A percentile compares a stretch with the other conserved stretches of the same genome.
Conservation (phyloP, 2,113 vertebrate genomes). For the Cynocephalus volans region DNA sequence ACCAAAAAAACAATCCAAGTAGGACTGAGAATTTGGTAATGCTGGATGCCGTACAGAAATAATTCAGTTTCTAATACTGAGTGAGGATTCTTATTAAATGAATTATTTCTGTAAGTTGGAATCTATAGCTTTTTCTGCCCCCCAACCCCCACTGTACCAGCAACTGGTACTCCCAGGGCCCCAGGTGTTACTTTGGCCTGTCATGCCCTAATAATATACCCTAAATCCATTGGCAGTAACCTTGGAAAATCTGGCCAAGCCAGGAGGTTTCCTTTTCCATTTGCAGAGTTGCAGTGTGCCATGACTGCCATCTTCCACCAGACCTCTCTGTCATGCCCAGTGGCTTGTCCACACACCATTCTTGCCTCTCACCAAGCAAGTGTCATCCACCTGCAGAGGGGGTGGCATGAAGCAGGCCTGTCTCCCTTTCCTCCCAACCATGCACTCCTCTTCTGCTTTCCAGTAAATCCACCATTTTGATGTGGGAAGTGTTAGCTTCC, state of each 20-base stretch:
- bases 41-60: slow-evolving; percentile 69
- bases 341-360: neutral
- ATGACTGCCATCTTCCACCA: neutral
- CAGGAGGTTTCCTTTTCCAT: slow-evolving; percentile 10
- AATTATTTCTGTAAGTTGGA: slow-evolving; percentile 1
- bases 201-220: neutral
- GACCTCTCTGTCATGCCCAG: neutral
- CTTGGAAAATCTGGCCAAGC: neutral
- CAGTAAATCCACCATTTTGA: slow-evolving; percentile 34
- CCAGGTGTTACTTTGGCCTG: neutral
- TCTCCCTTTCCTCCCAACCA: slow-evolving; percentile 60
- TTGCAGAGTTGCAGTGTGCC: neutral
- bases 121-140: neutral
- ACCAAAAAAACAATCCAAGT: slow-evolving; percentile 61
- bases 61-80: slow-evolving; percentile 74
- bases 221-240: slow-evolving; percentile 10
- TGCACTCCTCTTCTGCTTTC: slow-evolving; percentile 3
- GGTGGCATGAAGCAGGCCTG: slow-evolving; percentile 28
- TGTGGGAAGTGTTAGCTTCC: neutral
- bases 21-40: slow-evolving; percentile 54
- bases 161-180: slow-evolving; percentile 54
- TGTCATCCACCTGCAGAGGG: neutral
- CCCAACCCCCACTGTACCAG: neutral
- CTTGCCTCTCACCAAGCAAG: neutral
- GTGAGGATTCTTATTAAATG: slow-evolving; percentile 54